Evolutionary conservation across 1,140 invertebrate genomes (phyloP), one percentile per base, ranked within the genome.

Genomic region (Zaprionus ornatus): DNA sequence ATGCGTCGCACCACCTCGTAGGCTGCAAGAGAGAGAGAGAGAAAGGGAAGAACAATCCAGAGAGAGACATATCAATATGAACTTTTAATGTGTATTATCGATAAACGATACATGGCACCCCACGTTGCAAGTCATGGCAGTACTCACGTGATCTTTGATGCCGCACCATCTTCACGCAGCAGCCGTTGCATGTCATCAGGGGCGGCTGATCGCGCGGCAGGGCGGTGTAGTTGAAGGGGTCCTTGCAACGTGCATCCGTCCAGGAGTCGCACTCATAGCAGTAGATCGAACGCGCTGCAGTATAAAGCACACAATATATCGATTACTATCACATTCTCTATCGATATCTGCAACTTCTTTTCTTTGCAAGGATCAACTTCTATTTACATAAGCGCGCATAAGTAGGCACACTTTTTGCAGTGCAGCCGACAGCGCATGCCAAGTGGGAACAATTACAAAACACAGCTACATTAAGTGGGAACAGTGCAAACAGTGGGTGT

Each of bases 181-280:
- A 98, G 40, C 98, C 98, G 90, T 98, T 96, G 91, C 98, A 98
- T 9, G 95, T 96, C 94, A 96, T 96, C 65, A 97, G 92, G 0
- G 96, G 96, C 13, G 97, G 97, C 91, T 97, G 96, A 91, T 97
- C 96, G 29, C 96, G 94, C 0, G 96, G 97, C 66, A 97, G 93
- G 9, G 96, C 96, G 15, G 97, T 98, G 92, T 97, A 97, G 93
- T 99, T 98, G 93, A 98, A 98, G 1, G 97, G 97, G 93, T 98
- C 98, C 91, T 96, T 97, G 93, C 97, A 99, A 56, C 96, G 94
- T 19, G 95, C 94, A 94, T 99, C 97, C 40, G 96, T 96, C 96
- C 96, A 97, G 75, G 96, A 97, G 92, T 98, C 97, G 91, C 98
- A 98, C 92, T 98, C 97, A 93, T 98, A 98, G 93, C 98, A 98